phyloP scores from a whole-genome alignment of 2,113 vertebrate species.

The Ammodytes dubius region DNA sequence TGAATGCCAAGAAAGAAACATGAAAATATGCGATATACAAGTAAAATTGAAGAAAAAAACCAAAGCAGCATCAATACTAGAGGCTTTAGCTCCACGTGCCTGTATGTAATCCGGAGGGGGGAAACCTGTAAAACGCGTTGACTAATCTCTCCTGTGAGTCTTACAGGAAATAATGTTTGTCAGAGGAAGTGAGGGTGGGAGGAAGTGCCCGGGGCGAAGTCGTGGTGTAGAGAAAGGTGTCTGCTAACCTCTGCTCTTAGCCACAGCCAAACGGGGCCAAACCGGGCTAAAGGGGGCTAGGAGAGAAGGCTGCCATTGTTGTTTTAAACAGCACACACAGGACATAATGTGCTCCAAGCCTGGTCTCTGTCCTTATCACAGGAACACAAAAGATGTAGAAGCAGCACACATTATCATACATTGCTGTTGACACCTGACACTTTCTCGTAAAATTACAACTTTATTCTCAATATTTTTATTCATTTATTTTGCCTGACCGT shows the following conservation, averaged over 20 bases:
- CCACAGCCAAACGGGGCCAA: constrained; percentile 28
- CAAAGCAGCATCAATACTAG: neutral
- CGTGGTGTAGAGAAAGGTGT: constrained; percentile 61
- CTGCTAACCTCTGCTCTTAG: constrained; percentile 69
- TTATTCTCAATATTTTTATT: too few species aligned
- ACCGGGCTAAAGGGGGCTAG: neutral
- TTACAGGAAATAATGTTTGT: constrained; percentile 73
- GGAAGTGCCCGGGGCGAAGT: constrained; percentile 61
- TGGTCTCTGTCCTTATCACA: neutral
- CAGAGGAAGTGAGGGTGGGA: constrained; percentile 70
- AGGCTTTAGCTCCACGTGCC: constrained; percentile 29
- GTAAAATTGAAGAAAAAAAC: too few species aligned
- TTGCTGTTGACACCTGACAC: too few species aligned
- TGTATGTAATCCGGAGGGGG: constrained; percentile 39
- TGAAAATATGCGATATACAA: too few species aligned
- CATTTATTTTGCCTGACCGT: too few species aligned
- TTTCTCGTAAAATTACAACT: too few species aligned
- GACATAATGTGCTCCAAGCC: neutral
- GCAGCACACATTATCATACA: too few species aligned
- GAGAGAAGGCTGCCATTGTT: neutral
- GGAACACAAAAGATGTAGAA: neutral
- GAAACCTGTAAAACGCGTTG: constrained; percentile 73
- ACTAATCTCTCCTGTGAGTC: constrained; percentile 65
- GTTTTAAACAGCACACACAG: neutral
- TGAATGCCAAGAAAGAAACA: too few species aligned